A percentile compares a stretch with the other conserved stretches of the same genome.
Evolutionary conservation across 92 coral and sea anemone genomes (phyloP).

Genomic region (Pocillopora meandrina): DNA sequence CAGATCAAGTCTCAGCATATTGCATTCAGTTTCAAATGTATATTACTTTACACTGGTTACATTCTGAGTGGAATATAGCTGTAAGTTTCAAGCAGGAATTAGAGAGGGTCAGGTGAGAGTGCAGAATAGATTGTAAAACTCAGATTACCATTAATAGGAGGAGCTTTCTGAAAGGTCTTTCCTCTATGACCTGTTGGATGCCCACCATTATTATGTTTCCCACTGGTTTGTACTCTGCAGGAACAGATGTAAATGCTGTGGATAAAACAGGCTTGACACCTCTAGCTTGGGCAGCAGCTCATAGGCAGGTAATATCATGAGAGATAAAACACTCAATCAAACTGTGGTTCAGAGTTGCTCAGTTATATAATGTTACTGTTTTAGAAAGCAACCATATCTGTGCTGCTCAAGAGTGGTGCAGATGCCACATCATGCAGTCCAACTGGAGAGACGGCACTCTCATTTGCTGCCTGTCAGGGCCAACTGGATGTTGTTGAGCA

Average conservation of each 20-base stretch:
- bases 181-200: background rate
- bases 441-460: constrained; percentile 89
- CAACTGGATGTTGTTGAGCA: constrained; percentile 92
- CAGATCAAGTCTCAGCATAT: too few relatives aligned
- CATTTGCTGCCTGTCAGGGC: constrained; percentile 98
- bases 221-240: constrained; percentile 21
- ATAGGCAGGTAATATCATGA: constrained; percentile 77
- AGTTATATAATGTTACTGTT: background rate
- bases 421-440: constrained; percentile 89
- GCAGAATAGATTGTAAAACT: too few relatives aligned
- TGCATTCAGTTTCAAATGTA: too few relatives aligned
- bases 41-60: too few relatives aligned
- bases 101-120: background rate
- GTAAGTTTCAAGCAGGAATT: background rate
- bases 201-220: background rate
- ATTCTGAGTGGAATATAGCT: too few relatives aligned
- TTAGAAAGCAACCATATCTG: constrained; percentile 89
- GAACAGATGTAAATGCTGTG: constrained; percentile 84
- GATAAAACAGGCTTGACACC: constrained; percentile 99
- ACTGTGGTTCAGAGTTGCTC: background rate
- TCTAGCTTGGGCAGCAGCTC: constrained; percentile 99
- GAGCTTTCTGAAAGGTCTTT: too few relatives aligned
- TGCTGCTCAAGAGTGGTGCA: constrained; percentile 87
- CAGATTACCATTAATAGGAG: too few relatives aligned
- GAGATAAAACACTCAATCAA: background rate